A percentile compares a stretch with the other conserved stretches of the same genome.
Evolutionary conservation across 2,797 vertebrate genomes (phyloP).

Genomic region (Linurgus olivaceus): DNA sequence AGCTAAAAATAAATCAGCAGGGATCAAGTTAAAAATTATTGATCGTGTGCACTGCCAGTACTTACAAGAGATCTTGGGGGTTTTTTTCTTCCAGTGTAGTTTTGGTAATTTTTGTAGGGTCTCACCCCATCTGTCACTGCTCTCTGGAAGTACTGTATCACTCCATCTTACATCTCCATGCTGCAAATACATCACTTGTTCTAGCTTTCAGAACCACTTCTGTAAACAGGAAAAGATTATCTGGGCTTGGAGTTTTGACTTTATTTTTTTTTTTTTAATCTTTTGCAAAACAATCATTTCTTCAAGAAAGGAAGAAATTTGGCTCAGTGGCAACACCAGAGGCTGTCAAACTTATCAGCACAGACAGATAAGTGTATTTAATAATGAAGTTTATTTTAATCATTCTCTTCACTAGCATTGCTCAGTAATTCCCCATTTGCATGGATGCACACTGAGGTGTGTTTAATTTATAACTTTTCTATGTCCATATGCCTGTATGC

Average conservation of each 20-base stretch:
- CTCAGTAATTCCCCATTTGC: not conserved
- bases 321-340: not conserved
- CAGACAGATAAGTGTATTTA: not conserved
- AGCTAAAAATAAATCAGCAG: not conserved
- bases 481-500: rapidly evolving
- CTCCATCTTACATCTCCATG: not conserved
- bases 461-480: not conserved
- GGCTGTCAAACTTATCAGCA: not conserved
- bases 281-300: not conserved
- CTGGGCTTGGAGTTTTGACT: not conserved
- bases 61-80: not conserved
- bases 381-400: not conserved
- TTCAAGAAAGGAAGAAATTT: not conserved
- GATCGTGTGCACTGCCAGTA: not conserved
- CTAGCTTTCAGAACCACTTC: not conserved
- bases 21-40: not conserved
- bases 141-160: slow-evolving; percentile 10
- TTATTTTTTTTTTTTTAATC: not conserved
- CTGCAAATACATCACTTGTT: not conserved
- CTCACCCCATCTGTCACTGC: not conserved
- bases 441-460: not conserved
- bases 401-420: not conserved
- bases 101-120: slow-evolving; percentile 6
- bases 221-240: not conserved
- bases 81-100: not conserved